phyloP scores from a whole-genome alignment of 2,888 invertebrate species.

The Catocala sponsa region DNA sequence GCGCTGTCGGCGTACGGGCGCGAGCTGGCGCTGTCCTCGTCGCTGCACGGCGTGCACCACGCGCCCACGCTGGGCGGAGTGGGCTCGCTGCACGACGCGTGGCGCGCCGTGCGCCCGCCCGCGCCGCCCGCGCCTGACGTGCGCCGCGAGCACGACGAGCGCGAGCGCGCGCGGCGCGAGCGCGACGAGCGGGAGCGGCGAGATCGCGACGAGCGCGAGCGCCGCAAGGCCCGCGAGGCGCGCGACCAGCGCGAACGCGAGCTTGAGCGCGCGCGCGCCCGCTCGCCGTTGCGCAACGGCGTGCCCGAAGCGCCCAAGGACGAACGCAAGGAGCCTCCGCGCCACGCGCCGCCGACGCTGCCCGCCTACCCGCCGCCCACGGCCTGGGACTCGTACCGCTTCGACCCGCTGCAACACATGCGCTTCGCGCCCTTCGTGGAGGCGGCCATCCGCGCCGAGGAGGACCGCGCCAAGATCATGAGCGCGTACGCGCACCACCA shows the following conservation, averaged over 20 bases:
- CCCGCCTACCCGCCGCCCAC: slow-evolving; percentile 88
- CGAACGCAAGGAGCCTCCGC: slow-evolving; percentile 86
- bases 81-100: slow-evolving; percentile 78
- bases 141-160: slow-evolving; percentile 81
- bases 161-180: slow-evolving; percentile 87
- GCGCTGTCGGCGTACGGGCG: slow-evolving; percentile 91
- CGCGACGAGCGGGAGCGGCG: slow-evolving; percentile 89
- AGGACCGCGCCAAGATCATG: slow-evolving; percentile 93
- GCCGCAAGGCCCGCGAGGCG: slow-evolving; percentile 82
- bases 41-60: slow-evolving; percentile 82
- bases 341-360: slow-evolving; percentile 75
- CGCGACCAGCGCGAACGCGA: slow-evolving; percentile 88
- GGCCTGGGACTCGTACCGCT: slow-evolving; percentile 91
- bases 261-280: slow-evolving; percentile 89
- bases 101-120: slow-evolving; percentile 68
- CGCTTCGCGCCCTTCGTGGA: slow-evolving; percentile 94
- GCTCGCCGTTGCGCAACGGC: slow-evolving; percentile 93
- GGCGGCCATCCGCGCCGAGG: slow-evolving; percentile 92
- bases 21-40: slow-evolving; percentile 86
- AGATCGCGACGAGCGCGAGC: slow-evolving; percentile 78
- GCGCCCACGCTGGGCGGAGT: slow-evolving; percentile 68
- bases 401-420: slow-evolving; percentile 90
- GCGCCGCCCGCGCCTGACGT: slow-evolving; percentile 67
- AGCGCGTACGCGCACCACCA: slow-evolving; percentile 91
- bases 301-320: slow-evolving; percentile 80